Base-by-base conservation (phyloP, 1,140 invertebrate species). In the Anastrepha ludens region DNA sequence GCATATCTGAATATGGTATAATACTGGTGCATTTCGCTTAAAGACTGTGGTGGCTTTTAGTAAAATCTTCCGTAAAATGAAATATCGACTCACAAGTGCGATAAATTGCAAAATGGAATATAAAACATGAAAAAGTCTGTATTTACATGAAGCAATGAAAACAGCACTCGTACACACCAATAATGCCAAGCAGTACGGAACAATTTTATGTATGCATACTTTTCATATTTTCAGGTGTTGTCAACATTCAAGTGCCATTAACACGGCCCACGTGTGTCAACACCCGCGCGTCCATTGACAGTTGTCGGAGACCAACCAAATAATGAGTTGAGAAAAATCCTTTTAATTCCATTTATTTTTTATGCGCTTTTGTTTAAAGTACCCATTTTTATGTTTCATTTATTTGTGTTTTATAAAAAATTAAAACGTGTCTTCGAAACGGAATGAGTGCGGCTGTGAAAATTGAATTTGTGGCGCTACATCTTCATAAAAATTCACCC, bases 221-320 rank as follows among this genome's bases (percentile, higher is more conserved):
- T 74, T 74, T 74, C 41, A 74, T 74, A 41, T 74, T 47, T 74
- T 74, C 67, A 74, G 67, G 67, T 74, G 67, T 74, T 74, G 67
- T 74, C 67, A 74, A 74, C 67, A 74, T 74, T 74, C 67, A 74
- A 44, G 67, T 74, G 67, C 67, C 67, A 74, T 74, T 74, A 74
- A 44, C 67, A 74, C 67, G 67, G 67, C 39, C 67, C 67, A 74
- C 67, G 67, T 74, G 67, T 74, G 67, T 74, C 67, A 74, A 47
- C 44, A 74, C 41, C 41, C 67, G 67, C 15, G 41, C 67, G 44
- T 47, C 44, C 41, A 74, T 47, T 74, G 67, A 74, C 67, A 74
- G 13, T 13, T 11, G 41, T 13, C 39, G 67, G 9, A 62, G 67
- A 44, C 15, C 67, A 74, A 47, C 41, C 67, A 39, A 74, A 74